Evolutionary conservation across 2,113 vertebrate genomes (phyloP).

Genomic region (Ancistrus triradiatus): DNA sequence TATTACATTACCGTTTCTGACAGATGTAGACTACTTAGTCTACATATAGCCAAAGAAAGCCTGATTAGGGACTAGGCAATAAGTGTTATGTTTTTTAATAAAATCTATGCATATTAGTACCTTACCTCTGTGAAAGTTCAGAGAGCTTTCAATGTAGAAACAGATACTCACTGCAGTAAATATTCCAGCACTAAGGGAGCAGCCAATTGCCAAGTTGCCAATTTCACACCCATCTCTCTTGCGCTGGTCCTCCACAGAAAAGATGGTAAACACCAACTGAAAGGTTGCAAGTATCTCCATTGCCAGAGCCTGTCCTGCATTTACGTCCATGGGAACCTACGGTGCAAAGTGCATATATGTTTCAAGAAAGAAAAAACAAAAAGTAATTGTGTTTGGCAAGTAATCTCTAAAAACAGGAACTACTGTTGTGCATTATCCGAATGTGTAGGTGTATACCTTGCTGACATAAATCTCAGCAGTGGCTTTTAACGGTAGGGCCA

Average conservation of each 20-base stretch:
- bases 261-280: slow-evolving; percentile 75
- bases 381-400: too few relatives aligned
- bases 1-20: too few relatives aligned
- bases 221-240: slow-evolving; percentile 55
- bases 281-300: slow-evolving; percentile 77
- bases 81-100: too few relatives aligned
- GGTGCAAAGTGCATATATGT: neutral
- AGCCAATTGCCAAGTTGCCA: slow-evolving; percentile 69
- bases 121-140: too few relatives aligned
- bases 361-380: neutral
- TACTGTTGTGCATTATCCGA: neutral
- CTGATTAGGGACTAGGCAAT: too few relatives aligned
- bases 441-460: slow-evolving; percentile 52
- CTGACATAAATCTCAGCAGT: slow-evolving; percentile 63
- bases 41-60: too few relatives aligned
- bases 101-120: too few relatives aligned
- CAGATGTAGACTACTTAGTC: too few relatives aligned
- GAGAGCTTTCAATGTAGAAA: neutral
- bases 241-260: slow-evolving; percentile 65
- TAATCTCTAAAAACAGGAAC: neutral
- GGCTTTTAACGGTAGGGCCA: slow-evolving; percentile 57
- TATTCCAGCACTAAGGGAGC: slow-evolving; percentile 69
- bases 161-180: slow-evolving; percentile 63
- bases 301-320: slow-evolving; percentile 69
- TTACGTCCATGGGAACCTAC: slow-evolving; percentile 66